These are phyloP conservation scores for Pseudomyrmex dendroicus DNA, from an alignment of 1,140 invertebrate species.

Conservation along the genomic window DNA sequence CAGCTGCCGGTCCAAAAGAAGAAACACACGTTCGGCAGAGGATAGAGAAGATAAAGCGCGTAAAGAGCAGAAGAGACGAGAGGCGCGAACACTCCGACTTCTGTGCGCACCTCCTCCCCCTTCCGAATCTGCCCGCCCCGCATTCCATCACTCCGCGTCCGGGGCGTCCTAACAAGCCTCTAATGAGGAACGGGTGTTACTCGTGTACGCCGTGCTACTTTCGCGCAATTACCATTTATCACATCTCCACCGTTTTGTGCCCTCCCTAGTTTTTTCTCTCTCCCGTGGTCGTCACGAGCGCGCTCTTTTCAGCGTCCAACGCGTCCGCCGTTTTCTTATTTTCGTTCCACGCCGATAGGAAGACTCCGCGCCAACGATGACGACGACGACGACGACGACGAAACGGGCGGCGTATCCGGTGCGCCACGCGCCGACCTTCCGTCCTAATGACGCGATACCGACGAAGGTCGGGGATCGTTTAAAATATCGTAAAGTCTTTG, in stretches of 20 bases:
- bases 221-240: constrained; percentile 82
- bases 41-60: constrained; percentile 54
- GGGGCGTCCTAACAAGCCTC: constrained; percentile 79
- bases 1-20: constrained; percentile 58
- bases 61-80: constrained; percentile 17
- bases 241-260: constrained; percentile 58
- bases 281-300: neutral
- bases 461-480: constrained; percentile 53
- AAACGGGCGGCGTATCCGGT: constrained; percentile 63
- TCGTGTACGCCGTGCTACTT: constrained; percentile 77
- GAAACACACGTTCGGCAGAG: constrained; percentile 13
- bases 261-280: neutral
- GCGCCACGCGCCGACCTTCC: constrained; percentile 62
- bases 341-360: constrained; percentile 28
- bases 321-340: constrained; percentile 5
- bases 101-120: constrained; percentile 56
- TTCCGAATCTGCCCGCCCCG: constrained; percentile 43
- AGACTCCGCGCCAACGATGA: neutral
- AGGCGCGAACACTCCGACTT: constrained; percentile 73
- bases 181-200: constrained; percentile 83
- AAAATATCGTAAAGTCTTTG: constrained; percentile 36
- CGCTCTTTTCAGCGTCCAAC: neutral
- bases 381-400: constrained; percentile 26
- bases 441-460: constrained; percentile 46
- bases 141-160: constrained; percentile 78